Conservation (phyloP, 1,140 invertebrate species). For the Trichoplusia ni region DNA sequence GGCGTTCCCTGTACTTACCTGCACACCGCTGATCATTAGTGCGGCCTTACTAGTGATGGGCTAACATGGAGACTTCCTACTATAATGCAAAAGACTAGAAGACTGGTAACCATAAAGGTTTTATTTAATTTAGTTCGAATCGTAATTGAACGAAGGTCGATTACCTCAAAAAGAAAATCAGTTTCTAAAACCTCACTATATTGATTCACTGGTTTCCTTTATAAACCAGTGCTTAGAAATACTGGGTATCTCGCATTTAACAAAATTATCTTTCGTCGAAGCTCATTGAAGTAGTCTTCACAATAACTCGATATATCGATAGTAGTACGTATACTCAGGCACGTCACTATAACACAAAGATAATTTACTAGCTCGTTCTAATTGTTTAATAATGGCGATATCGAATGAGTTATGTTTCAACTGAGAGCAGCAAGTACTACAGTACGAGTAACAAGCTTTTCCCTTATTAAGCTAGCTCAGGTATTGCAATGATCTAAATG, state of each 20-base stretch:
- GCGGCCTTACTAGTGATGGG: not conserved
- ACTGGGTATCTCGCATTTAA: too few relatives aligned
- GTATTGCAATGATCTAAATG: not conserved
- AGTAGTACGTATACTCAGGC: not conserved
- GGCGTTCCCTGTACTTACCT: constrained; percentile 1
- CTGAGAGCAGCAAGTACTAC: constrained; percentile 7
- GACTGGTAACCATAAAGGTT: too few relatives aligned
- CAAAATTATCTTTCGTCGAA: too few relatives aligned
- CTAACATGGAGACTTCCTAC: too few relatives aligned
- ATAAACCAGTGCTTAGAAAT: too few relatives aligned
- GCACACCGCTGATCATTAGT: constrained; percentile 10
- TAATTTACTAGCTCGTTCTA: constrained; percentile 13
- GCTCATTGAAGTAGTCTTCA: too few relatives aligned
- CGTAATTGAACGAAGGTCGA: too few relatives aligned
- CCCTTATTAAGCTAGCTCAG: not conserved
- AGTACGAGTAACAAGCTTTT: not conserved
- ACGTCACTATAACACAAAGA: not conserved
- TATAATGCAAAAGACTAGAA: too few relatives aligned
- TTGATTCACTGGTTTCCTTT: too few relatives aligned
- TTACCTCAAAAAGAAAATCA: too few relatives aligned
- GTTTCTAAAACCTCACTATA: too few relatives aligned
- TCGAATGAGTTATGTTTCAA: not conserved
- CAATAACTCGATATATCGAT: not conserved
- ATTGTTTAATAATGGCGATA: constrained; percentile 20
- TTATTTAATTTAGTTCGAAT: too few relatives aligned